Percentiles rank a stretch among this genome's conserved stretches.
These are phyloP conservation scores for Nannobrachium achirus DNA, from an alignment of 2,113 vertebrate genomes.

Conservation along the genomic window DNA sequence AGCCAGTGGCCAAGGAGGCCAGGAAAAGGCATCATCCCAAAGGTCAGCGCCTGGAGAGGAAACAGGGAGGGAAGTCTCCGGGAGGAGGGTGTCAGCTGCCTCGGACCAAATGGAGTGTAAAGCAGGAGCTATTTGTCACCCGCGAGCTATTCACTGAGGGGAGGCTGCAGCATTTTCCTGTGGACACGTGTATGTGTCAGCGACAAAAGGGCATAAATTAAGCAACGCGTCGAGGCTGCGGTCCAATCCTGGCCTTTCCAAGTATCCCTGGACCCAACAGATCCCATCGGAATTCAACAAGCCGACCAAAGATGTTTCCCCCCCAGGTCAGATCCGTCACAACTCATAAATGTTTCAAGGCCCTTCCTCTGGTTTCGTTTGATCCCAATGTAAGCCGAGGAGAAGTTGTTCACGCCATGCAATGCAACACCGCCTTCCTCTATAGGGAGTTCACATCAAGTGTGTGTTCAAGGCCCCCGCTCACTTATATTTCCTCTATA, in stretches of 20 bases:
- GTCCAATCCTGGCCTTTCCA: slow-evolving; percentile 47
- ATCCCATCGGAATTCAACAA: slow-evolving; percentile 54
- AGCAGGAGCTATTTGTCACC: slow-evolving; percentile 86
- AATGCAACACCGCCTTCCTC: slow-evolving; percentile 46
- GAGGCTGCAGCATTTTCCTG: slow-evolving; percentile 62
- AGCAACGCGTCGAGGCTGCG: slow-evolving; percentile 38
- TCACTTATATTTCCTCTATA: slow-evolving; percentile 14
- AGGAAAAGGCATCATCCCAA: slow-evolving; percentile 81
- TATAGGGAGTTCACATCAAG: slow-evolving; percentile 44
- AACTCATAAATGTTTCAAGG: slow-evolving; percentile 76
- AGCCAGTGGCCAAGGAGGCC: slow-evolving; percentile 66
- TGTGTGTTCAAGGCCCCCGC: slow-evolving; percentile 14
- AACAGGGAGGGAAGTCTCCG: slow-evolving; percentile 63
- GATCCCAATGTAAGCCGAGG: slow-evolving; percentile 55
- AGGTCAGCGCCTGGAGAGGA: slow-evolving; percentile 84
- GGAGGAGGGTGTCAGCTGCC: slow-evolving; percentile 72
- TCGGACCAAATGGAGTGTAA: slow-evolving; percentile 85
- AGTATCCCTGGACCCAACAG: slow-evolving; percentile 38
- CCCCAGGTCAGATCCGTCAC: slow-evolving; percentile 63
- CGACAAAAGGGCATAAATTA: slow-evolving; percentile 53
- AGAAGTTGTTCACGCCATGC: slow-evolving; percentile 54
- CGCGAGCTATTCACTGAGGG: slow-evolving; percentile 74
- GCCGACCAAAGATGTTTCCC: slow-evolving; percentile 64
- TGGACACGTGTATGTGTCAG: slow-evolving; percentile 62
- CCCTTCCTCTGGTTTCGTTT: slow-evolving; percentile 57